A percentile compares a stretch with the other conserved stretches of the same genome.
Conservation (phyloP, 1,140 invertebrate species). For the Heliconius himera region DNA sequence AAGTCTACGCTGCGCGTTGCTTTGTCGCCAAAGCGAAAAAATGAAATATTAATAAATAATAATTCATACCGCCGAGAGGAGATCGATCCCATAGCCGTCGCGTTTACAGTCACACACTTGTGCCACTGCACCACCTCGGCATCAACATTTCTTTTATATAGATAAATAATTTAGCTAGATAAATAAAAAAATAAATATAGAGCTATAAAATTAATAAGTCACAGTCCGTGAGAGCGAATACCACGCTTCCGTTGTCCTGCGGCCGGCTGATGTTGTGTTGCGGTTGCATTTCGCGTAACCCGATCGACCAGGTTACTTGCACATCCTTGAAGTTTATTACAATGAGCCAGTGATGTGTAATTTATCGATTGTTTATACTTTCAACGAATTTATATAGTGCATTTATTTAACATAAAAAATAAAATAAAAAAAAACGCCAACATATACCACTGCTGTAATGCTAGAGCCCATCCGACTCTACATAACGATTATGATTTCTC, state of each 20-base stretch:
- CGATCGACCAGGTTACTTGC: constrained; percentile 61
- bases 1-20: too few species aligned
- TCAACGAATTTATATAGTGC: not conserved
- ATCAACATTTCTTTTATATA: too few species aligned
- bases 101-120: too few species aligned
- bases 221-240: constrained; percentile 47
- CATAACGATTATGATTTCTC: not conserved
- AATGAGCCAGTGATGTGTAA: constrained; percentile 43
- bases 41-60: too few species aligned
- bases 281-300: constrained; percentile 78
- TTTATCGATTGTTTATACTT: constrained; percentile 27
- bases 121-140: too few species aligned
- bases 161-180: too few species aligned
- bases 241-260: constrained; percentile 75
- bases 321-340: constrained; percentile 62
- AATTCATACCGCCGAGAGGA: too few species aligned
- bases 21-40: too few species aligned
- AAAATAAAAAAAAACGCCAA: too few species aligned
- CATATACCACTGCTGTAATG: too few species aligned
- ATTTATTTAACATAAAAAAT: too few species aligned
- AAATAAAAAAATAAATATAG: not conserved
- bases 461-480: not conserved
- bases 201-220: constrained; percentile 50
- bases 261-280: constrained; percentile 70
- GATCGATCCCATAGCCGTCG: too few species aligned